Percentiles rank a stretch among this genome's conserved stretches.
These are phyloP conservation scores for Ammodytes marinus DNA, from an alignment of 2,113 vertebrate species.

Conservation along the genomic window DNA sequence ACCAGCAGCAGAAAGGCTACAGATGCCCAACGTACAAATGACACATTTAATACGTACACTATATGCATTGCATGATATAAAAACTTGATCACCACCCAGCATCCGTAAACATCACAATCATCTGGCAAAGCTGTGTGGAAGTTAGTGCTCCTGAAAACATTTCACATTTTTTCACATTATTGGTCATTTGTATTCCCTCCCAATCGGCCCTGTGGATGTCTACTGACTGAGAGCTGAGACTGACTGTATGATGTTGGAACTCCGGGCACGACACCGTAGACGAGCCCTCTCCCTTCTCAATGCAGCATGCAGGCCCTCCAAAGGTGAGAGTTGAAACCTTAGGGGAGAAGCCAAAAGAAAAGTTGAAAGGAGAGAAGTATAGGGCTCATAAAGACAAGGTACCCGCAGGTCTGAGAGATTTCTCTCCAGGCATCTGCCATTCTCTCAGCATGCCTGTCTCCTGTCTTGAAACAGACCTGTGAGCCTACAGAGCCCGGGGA, in stretches of 20 bases:
- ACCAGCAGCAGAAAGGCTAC: background rate
- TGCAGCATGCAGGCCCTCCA: constrained; percentile 65
- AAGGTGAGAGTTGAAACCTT: constrained; percentile 63
- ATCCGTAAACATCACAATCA: constrained; percentile 2
- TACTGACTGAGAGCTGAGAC: constrained; percentile 37
- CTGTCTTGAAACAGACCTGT: constrained; percentile 61
- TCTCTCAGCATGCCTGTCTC: constrained; percentile 59
- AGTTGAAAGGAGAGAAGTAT: constrained; percentile 5
- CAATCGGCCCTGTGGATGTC: constrained; percentile 5
- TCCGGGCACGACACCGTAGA: constrained; percentile 53
- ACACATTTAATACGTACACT: background rate
- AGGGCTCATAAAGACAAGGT: constrained; percentile 33
- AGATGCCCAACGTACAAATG: background rate
- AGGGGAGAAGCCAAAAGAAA: constrained; percentile 2
- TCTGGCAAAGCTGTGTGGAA: constrained; percentile 15
- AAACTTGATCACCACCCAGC: background rate
- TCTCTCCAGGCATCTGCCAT: constrained; percentile 64
- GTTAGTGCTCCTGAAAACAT: constrained; percentile 39
- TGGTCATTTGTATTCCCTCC: constrained; percentile 67
- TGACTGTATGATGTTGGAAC: constrained; percentile 51
- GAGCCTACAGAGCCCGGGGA: constrained; percentile 61
- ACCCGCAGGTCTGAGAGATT: constrained; percentile 40
- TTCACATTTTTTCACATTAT: constrained; percentile 24
- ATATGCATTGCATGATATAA: background rate
- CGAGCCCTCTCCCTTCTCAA: constrained; percentile 50